Evolutionary conservation across 2,888 invertebrate genomes (phyloP).

Genomic region (Pterostichus niger): DNA sequence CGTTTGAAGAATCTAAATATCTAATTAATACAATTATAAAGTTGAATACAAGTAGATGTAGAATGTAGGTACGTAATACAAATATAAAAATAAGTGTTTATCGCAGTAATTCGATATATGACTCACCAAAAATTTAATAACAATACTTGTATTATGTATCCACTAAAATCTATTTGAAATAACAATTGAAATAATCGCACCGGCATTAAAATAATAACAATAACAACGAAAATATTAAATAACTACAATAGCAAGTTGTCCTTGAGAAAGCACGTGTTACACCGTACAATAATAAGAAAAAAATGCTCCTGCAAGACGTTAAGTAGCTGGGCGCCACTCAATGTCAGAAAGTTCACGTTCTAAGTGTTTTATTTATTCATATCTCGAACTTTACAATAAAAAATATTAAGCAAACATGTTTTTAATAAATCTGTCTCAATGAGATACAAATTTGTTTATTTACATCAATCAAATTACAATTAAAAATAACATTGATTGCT

Average conservation of each 20-base stretch:
- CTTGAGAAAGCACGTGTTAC: constrained; percentile 48
- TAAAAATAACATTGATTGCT: constrained; percentile 6
- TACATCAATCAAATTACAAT: constrained; percentile 38
- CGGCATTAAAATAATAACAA: constrained; percentile 33
- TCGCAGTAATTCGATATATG: neutral
- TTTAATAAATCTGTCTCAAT: constrained; percentile 34
- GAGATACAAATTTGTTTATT: constrained; percentile 59
- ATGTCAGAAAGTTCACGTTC: constrained; percentile 61
- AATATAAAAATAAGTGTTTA: too few species aligned
- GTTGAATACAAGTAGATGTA: too few species aligned
- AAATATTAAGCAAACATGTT: constrained; percentile 31
- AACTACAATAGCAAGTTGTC: constrained; percentile 30
- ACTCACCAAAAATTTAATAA: neutral
- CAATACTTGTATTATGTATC: neutral
- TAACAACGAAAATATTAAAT: constrained; percentile 18
- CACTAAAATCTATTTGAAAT: neutral
- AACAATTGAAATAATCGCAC: constrained; percentile 33
- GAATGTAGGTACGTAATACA: too few species aligned
- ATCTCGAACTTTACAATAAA: constrained; percentile 20
- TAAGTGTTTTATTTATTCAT: constrained; percentile 50
- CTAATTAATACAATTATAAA: too few species aligned
- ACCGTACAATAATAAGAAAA: constrained; percentile 11
- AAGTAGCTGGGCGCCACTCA: constrained; percentile 58
- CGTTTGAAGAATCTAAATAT: too few species aligned
- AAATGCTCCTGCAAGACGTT: constrained; percentile 13